Conservation (phyloP, 2,888 invertebrate genomes). For the Yponomeuta malinellus region DNA sequence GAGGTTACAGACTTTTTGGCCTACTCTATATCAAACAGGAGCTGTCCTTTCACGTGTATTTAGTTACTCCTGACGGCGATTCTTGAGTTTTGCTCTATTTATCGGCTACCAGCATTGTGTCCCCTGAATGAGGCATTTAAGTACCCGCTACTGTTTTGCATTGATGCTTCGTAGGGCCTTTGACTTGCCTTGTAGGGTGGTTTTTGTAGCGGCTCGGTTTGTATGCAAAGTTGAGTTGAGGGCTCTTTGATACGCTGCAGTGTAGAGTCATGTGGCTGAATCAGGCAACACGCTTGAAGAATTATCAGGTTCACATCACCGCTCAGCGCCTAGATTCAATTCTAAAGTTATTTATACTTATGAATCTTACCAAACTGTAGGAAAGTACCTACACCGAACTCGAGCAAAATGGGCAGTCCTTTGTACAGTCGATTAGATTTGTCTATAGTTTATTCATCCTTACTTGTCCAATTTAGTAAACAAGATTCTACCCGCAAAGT, state of each 20-base stretch:
- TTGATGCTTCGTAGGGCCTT: slow-evolving; percentile 13
- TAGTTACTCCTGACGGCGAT: not conserved
- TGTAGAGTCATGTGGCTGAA: not conserved
- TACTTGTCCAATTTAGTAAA: too few relatives aligned
- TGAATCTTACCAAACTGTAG: not conserved
- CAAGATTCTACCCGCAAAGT: too few relatives aligned
- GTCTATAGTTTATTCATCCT: too few relatives aligned
- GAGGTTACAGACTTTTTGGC: too few relatives aligned
- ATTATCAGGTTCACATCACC: not conserved
- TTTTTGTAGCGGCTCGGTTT: not conserved
- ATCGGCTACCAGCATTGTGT: slow-evolving; percentile 33
- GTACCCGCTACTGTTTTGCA: slow-evolving; percentile 14
- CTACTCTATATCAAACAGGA: too few relatives aligned
- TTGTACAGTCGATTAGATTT: too few relatives aligned
- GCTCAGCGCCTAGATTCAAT: not conserved
- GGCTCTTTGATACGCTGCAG: not conserved
- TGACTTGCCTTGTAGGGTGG: slow-evolving; percentile 2
- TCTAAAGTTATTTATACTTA: not conserved
- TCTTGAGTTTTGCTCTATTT: slow-evolving; percentile 61
- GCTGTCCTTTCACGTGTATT: not conserved
- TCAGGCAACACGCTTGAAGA: not conserved
- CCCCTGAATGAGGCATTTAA: slow-evolving; percentile 10
- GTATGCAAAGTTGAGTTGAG: not conserved
- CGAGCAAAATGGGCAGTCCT: too few relatives aligned
- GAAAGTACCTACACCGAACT: too few relatives aligned